A percentile compares a stretch with the other conserved stretches of the same genome.
Conservation (phyloP, 2,888 invertebrate species). For the Caprella mutica region DNA sequence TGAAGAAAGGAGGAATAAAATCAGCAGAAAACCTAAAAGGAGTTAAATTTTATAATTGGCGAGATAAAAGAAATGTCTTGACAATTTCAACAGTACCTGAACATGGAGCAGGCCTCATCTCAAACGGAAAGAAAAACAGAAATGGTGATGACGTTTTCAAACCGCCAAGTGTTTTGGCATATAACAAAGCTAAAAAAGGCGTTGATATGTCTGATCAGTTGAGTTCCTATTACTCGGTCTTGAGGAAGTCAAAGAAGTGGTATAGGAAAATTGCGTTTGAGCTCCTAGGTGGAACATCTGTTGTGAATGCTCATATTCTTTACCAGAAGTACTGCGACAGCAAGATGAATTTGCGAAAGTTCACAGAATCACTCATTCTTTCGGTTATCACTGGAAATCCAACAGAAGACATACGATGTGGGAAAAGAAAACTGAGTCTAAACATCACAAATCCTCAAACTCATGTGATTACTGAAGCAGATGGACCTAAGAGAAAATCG, state of each 20-base stretch:
- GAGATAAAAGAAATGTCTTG: slow-evolving; percentile 10
- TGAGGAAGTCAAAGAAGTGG: slow-evolving; percentile 7
- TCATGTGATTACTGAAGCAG: background rate
- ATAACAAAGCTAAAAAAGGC: slow-evolving; percentile 15
- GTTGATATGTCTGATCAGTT: slow-evolving; percentile 13
- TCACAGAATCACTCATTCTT: background rate
- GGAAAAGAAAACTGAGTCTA: too few species aligned
- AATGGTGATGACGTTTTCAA: slow-evolving; percentile 9
- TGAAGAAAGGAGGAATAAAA: slow-evolving; percentile 11
- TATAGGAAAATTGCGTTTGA: slow-evolving; percentile 14
- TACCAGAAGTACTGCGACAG: slow-evolving; percentile 11
- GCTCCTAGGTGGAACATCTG: slow-evolving; percentile 1
- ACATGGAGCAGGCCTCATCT: background rate
- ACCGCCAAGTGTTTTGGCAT: slow-evolving; percentile 7
- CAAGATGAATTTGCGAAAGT: too few species aligned
- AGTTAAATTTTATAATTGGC: slow-evolving; percentile 11
- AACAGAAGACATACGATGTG: background rate
- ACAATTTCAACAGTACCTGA: slow-evolving; percentile 14
- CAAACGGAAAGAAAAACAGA: slow-evolving; percentile 10
- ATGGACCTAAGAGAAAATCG: background rate
- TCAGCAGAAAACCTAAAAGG: background rate
- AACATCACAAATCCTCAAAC: background rate
- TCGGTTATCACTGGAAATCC: background rate
- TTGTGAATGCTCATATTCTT: slow-evolving; percentile 7
- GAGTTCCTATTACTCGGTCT: slow-evolving; percentile 8